Conservation (phyloP, 1,140 invertebrate genomes). For the Calephelis nemesis region DNA sequence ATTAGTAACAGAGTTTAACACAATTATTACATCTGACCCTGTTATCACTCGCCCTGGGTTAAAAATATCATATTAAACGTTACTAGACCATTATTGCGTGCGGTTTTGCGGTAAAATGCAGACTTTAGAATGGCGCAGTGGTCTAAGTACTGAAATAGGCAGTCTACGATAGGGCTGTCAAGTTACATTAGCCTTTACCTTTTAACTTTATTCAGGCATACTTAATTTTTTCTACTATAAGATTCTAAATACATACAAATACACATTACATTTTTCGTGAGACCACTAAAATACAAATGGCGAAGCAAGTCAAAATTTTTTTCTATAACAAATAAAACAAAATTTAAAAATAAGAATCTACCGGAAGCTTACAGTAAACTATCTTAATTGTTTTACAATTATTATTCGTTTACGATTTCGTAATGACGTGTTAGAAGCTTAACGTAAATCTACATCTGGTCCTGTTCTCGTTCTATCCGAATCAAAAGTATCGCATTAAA, state of each 20-base stretch:
- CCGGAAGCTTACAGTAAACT: too few species aligned
- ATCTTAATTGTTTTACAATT: too few species aligned
- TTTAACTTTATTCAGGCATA: too few species aligned
- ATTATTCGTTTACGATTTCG: too few species aligned
- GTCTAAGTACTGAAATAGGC: slow-evolving; percentile 6
- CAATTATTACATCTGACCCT: slow-evolving; percentile 2
- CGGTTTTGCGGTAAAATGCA: slow-evolving; percentile 21
- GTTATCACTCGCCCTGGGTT: background rate
- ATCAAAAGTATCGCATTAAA: slow-evolving; percentile 5
- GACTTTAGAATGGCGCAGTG: slow-evolving; percentile 18
- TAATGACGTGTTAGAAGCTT: background rate
- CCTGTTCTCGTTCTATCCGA: background rate
- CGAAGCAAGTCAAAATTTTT: too few species aligned
- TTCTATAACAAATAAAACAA: too few species aligned
- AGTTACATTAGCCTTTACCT: too few species aligned
- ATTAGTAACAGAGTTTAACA: background rate
- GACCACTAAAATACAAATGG: too few species aligned
- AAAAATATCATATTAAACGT: slow-evolving; percentile 15
- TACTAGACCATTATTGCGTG: slow-evolving; percentile 7
- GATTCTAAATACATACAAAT: too few species aligned
- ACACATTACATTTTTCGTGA: too few species aligned
- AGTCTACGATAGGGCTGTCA: background rate
- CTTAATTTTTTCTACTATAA: too few species aligned
- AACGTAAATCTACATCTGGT: background rate
- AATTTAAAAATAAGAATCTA: too few species aligned